Percentiles rank a stretch among this genome's conserved stretches.
Evolutionary conservation across 2,113 vertebrate genomes (phyloP).

Genomic region (Bolborhynchus lineola): DNA sequence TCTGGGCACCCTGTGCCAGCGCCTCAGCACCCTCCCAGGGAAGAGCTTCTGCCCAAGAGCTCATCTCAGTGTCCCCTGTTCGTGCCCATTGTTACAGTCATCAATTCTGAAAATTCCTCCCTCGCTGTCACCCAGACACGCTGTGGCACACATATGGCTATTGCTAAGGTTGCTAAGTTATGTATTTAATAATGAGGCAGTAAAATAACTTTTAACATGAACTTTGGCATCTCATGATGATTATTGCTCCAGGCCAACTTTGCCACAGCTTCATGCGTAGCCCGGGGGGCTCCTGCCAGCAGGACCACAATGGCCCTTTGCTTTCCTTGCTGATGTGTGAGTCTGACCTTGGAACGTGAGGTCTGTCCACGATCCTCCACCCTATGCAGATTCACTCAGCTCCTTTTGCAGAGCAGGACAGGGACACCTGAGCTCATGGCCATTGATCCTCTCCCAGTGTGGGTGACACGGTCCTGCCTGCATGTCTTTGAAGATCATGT

Average conservation of each 20-base stretch:
- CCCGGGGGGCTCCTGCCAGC: not conserved
- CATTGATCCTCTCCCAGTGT: not conserved
- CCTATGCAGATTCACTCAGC: fast-evolving
- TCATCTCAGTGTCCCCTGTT: not conserved
- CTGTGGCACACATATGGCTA: not conserved
- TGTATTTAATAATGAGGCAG: not conserved
- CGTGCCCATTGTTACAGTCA: not conserved
- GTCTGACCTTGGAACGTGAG: no score
- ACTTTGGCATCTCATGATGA: not conserved
- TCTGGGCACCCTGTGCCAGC: not conserved
- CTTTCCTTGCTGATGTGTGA: not conserved
- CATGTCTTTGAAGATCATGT: fast-evolving
- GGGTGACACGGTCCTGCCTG: not conserved
- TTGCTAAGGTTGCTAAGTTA: not conserved
- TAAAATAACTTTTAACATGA: not conserved
- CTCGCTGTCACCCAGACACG: not conserved
- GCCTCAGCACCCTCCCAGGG: not conserved
- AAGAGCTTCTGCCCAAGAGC: fast-evolving
- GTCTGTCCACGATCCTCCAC: not conserved
- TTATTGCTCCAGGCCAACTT: not conserved
- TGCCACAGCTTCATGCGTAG: not conserved
- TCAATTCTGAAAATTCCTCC: not conserved
- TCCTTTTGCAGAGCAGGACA: not conserved
- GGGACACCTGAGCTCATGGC: not conserved
- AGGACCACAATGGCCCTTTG: not conserved